Evolutionary conservation across 2,797 vertebrate genomes (phyloP).

Genomic region (Mormyrus hasselquistii): DNA sequence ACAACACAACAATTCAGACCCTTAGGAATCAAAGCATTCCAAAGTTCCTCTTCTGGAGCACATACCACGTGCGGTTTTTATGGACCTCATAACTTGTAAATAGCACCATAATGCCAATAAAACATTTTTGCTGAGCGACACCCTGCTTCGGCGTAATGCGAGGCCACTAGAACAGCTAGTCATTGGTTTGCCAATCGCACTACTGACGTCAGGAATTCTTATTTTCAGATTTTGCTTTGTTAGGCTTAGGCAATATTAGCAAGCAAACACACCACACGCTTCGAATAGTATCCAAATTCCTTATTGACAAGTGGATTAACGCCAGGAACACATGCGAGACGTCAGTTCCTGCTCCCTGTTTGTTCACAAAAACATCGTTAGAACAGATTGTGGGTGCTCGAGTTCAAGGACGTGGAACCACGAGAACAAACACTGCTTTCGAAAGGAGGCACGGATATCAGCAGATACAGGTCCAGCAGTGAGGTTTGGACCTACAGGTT

Average conservation of each 20-base stretch:
- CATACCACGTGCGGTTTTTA: neutral
- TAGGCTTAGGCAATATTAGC: neutral
- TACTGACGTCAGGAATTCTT: neutral
- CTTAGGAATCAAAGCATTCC: neutral
- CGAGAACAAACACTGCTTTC: neutral
- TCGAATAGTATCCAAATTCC: neutral
- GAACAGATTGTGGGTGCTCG: slow-evolving; percentile 27
- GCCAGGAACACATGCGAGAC: neutral
- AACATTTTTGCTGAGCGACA: neutral
- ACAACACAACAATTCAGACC: neutral
- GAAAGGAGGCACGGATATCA: neutral
- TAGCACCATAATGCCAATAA: neutral
- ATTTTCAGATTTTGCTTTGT: neutral
- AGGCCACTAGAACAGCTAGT: neutral
- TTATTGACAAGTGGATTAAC: neutral
- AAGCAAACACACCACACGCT: neutral
- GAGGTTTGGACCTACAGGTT: neutral
- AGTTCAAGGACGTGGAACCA: slow-evolving; percentile 20
- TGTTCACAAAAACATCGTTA: slow-evolving; percentile 26
- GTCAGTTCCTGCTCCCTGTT: neutral
- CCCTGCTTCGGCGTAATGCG: neutral
- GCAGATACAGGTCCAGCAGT: neutral
- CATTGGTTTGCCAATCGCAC: neutral
- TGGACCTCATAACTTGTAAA: neutral
- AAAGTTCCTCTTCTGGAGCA: neutral